Base-by-base conservation (phyloP, 2,888 invertebrate species). In the Dryobota labecula region DNA sequence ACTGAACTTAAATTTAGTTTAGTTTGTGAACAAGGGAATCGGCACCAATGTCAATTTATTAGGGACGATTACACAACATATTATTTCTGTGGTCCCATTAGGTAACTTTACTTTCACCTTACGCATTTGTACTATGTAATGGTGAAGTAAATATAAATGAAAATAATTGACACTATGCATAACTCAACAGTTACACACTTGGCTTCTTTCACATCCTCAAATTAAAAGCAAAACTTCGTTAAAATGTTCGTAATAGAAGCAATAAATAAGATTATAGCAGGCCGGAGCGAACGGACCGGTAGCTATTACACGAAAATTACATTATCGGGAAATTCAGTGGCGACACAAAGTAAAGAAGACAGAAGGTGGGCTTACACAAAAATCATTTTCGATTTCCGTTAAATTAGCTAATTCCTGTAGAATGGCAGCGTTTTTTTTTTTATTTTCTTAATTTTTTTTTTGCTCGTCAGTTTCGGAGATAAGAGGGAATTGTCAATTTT, bases 231-330 rank as follows among this genome's bases (percentile, higher is more conserved):
- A 33, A 72, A 78, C 63, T 75, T 62, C 56, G 62, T 78, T 78
- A 72, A 74, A 78, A 58, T 73, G 63, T 41, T 62, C 75, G 45
- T 78, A 75, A 70, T 51, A 78, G 38, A 15, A 45, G 73, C 41
- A 51, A 63, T 78, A 78, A 75, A 75, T 75, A 57, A 62, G 57
- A 73, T 75, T 78, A 78, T 27, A 47, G 54, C 36, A 20, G 45
- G 33, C 20, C 9, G 56, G 4, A 57, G 62, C 20, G 51, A 36
- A 51, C 27, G 30, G 33, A n/a, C 38, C n/a, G 43, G 69, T 57
- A 41, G 20, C n/a, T 62, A 6, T 27, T 62, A 62, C 73, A 58
- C 18, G 57, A 62, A 51, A 75, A 75, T 75, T 72, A 78, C 62
- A 75, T 63, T 78, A 75, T 78, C 62, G 57, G 73, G 27, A 57